Evolutionary conservation across 35 echinoderm and acorn worm genomes (phyloP), one percentile per base, ranked within the genome.

Genomic region (Ophioderma brevispina): DNA sequence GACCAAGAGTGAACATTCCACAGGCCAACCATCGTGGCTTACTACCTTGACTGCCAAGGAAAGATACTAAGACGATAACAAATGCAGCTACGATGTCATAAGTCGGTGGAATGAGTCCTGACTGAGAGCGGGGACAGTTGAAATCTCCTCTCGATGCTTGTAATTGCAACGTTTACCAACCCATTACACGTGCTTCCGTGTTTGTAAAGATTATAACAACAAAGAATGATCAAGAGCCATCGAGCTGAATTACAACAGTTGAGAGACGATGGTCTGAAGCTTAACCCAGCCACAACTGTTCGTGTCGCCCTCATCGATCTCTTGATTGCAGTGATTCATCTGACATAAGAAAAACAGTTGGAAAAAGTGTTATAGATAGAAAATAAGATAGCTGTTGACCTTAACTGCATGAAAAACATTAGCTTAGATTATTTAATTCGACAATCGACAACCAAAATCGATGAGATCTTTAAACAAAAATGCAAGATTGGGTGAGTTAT

Each of bases 101-200:
- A 15, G 86, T 34, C 32, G 92, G 89, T 63, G 93, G 84, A 1
- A 98, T 91, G 0, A 98, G 77, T 17, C 96, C 96, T 13, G 90
- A 82, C 18, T 87, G 36, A 21, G 87, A 85, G 80, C 92, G n/a
- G 90, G 21, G 85, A 87, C 1, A 98, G 90, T 8, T 90, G 41
- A 85, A 98, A 98, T 0, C 93, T 86, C 75, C 96, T 91, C 28
- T 98, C 96, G 14, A 98, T 92, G 1, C 88, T 92, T 4, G 93
- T 93, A 32, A 95, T 59, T 30, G 87, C 86, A 5, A 87, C 79
- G 38, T 90, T 90, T 36, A 82, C 64, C 37, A 99, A 91, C 1
- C 97, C 97, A 76, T 99, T 94, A 17, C 91, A 88, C 19, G 91
- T 81, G 64, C 95, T 90, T 50, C 94, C 94, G 79, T 99, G 93